These are phyloP conservation scores for Chrysina gloriosa DNA, from an alignment of 2,888 invertebrate species.

Conservation along the genomic window DNA sequence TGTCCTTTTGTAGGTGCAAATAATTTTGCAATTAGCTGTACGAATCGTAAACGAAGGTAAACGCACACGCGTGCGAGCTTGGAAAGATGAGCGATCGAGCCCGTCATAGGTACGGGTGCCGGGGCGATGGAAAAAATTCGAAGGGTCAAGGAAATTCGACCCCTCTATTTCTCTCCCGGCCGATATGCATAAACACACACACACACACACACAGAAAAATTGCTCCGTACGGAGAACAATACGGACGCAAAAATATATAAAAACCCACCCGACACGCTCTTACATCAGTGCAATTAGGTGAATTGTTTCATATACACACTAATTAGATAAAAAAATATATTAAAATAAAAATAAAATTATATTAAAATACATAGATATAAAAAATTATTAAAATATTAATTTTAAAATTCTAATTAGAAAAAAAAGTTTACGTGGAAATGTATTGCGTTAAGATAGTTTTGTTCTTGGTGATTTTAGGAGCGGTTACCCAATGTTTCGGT, in stretches of 20 bases:
- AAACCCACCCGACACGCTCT: not conserved
- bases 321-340: not conserved
- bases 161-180: constrained; percentile 16
- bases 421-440: too few relatives aligned
- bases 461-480: constrained; percentile 15
- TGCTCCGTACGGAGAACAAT: constrained; percentile 20
- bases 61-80: too few relatives aligned
- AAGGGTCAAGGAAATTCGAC: constrained; percentile 33
- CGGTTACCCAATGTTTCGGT: not conserved
- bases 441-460: not conserved
- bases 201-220: constrained; percentile 18
- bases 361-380: too few relatives aligned
- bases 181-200: not conserved
- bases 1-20: too few relatives aligned
- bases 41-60: too few relatives aligned
- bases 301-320: constrained; percentile 23
- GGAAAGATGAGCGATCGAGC: too few relatives aligned
- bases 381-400: too few relatives aligned
- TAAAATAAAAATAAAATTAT: not conserved
- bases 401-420: too few relatives aligned
- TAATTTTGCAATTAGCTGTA: too few relatives aligned
- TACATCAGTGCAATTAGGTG: constrained; percentile 7
- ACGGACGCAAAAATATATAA: constrained; percentile 20
- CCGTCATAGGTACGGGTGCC: not conserved
- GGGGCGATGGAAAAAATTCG: not conserved